phyloP scores from a whole-genome alignment of 2,113 vertebrate genomes.

The Ophiodon elongatus region DNA sequence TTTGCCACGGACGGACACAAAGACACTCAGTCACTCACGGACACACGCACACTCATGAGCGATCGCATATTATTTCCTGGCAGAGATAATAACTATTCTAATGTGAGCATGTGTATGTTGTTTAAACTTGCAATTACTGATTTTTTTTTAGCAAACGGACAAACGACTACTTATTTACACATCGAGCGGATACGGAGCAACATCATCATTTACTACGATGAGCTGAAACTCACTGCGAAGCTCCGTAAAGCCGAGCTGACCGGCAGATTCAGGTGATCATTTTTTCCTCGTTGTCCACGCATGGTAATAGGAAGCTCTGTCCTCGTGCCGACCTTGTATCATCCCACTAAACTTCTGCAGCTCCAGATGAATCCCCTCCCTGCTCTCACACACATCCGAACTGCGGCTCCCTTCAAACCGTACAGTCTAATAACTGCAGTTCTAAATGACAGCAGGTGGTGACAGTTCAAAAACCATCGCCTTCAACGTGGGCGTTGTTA shows the following conservation, averaged over 20 bases:
- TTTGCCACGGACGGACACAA: background rate
- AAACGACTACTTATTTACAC: background rate
- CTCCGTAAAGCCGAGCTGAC: background rate
- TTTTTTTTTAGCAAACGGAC: too few relatives aligned
- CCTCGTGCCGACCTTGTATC: constrained; percentile 34
- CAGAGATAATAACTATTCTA: background rate
- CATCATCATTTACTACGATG: background rate
- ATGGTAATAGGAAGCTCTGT: background rate
- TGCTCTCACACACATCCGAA: constrained; percentile 41
- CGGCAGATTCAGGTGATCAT: background rate
- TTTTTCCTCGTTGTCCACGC: background rate
- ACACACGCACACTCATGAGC: background rate
- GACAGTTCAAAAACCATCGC: constrained; percentile 27
- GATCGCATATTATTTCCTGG: background rate
- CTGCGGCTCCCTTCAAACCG: constrained; percentile 13
- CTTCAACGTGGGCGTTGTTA: constrained; percentile 1
- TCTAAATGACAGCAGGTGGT: constrained; percentile 37
- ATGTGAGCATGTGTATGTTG: background rate
- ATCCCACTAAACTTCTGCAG: background rate
- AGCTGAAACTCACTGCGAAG: background rate
- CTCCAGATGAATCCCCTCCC: constrained; percentile 20
- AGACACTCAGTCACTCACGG: background rate
- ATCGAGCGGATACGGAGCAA: background rate
- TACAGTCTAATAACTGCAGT: background rate
- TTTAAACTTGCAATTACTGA: background rate